Evolutionary conservation across 2,888 invertebrate genomes (phyloP).

Genomic region (Torymus tubicola): DNA sequence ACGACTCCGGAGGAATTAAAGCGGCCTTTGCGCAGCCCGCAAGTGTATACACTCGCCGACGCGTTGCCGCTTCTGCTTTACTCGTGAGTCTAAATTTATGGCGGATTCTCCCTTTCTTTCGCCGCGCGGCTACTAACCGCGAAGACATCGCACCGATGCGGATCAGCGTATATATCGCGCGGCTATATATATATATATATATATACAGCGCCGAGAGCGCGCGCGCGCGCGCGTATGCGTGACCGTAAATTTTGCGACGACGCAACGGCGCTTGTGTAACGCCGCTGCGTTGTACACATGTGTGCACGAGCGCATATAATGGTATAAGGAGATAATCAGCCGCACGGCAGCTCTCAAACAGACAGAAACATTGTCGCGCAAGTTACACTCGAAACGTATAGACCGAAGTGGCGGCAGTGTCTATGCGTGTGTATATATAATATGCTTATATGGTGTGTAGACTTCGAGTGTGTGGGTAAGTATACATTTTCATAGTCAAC

Average conservation of each 20-base stretch:
- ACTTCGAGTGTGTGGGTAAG: too few species aligned
- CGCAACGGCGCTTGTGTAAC: too few species aligned
- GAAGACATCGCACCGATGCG: not conserved
- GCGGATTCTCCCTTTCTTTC: constrained; percentile 11
- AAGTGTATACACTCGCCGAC: not conserved
- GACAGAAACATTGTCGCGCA: constrained; percentile 43
- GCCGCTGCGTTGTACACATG: too few species aligned
- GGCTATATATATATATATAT: not conserved
- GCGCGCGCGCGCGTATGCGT: too few species aligned
- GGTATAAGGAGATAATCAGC: constrained; percentile 36
- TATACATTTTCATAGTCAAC: too few species aligned
- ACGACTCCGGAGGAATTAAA: constrained; percentile 17
- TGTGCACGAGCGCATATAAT: too few species aligned
- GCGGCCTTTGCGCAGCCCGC: constrained; percentile 9
- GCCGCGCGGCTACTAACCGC: not conserved
- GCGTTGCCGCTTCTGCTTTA: too few species aligned
- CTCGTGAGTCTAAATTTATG: constrained; percentile 3
- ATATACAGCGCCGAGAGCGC: too few species aligned
- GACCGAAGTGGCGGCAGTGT: constrained; percentile 18
- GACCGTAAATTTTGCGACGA: too few species aligned
- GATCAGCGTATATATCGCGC: constrained; percentile 30
- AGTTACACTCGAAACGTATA: not conserved
- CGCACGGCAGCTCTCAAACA: constrained; percentile 31
- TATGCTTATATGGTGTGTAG: too few species aligned
- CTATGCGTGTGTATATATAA: not conserved